Evolutionary conservation across 2,797 vertebrate genomes (phyloP), one percentile per base, ranked within the genome.

Genomic region (Fringilla coelebs): DNA sequence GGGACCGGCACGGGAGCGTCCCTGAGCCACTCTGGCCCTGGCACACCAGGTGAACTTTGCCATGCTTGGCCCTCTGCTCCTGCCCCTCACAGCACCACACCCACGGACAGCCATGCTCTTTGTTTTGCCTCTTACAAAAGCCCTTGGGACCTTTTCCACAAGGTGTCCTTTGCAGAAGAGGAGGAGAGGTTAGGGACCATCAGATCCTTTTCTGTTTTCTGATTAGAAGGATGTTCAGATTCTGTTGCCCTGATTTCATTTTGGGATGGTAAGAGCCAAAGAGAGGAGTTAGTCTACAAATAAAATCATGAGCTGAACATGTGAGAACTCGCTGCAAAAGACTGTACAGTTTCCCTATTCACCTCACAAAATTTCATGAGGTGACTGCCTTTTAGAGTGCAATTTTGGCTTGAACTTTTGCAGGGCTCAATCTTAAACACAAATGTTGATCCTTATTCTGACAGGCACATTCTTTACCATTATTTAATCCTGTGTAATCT

Each of bases 21-120:
- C 67, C 58, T 11, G 58, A 48, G 34, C 34, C 34, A 1, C 68
- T 24, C 41, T 20, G 34, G 29, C 68, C 19, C 16, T 40, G 40
- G 15, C 28, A 32, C 4, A 9, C 11, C n/a, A 3, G 0, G 13
- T 2, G n/a, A 5, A 4, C 48, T 46, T n/a, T n/a, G n/a, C n/a
- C n/a, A n/a, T n/a, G n/a, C 68, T 40, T 10, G 24, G 34, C 41
- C 34, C 9, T 4, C 34, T n/a, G 8, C 0, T n/a, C 19, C n/a
- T 55, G 49, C 15, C 12, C 38, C 48, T 54, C 41, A 29, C 29
- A 24, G 48, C 58, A n/a, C 61, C 68, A n/a, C 58, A 48, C 20
- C 19, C 43, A 34, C 1, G n/a, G 17, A 5, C 60, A 31, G 9
- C 3, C 45, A 1, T 3, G 7, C 32, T 38, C 61, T 34, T 46